These are phyloP conservation scores for Cherax quadricarinatus DNA, from an alignment of 1,140 invertebrate species.

Conservation along the genomic window DNA sequence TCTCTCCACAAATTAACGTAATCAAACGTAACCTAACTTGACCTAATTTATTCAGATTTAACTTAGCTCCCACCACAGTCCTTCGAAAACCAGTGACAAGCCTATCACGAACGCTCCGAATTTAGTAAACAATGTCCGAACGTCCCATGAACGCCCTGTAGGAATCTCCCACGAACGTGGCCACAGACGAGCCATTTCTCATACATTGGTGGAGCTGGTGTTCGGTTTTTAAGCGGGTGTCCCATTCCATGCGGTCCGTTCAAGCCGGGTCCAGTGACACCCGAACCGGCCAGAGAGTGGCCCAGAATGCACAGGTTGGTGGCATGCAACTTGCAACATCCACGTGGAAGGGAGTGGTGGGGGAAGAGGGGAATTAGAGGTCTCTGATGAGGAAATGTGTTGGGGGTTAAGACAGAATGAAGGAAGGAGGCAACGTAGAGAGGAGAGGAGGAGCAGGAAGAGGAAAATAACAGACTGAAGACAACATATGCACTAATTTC, in stretches of 20 bases:
- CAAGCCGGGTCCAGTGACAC: constrained; percentile 38
- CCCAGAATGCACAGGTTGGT: constrained; percentile 26
- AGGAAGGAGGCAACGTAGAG: constrained; percentile 18
- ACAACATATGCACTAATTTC: too few relatives aligned
- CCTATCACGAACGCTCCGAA: too few relatives aligned
- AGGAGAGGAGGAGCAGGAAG: constrained; percentile 23
- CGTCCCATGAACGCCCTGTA: too few relatives aligned
- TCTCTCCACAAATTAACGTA: too few relatives aligned
- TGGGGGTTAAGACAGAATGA: background rate
- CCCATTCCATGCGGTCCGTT: constrained; percentile 35
- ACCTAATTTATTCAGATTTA: too few relatives aligned
- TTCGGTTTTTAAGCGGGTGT: constrained; percentile 3
- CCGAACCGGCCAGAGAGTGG: constrained; percentile 22
- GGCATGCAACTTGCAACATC: constrained; percentile 46
- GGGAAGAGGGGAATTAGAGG: background rate
- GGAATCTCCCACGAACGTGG: too few relatives aligned
- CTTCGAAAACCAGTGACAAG: too few relatives aligned
- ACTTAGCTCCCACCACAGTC: too few relatives aligned
- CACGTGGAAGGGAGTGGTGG: background rate
- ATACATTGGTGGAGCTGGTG: constrained; percentile 3
- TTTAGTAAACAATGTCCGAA: too few relatives aligned
- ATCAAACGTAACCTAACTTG: too few relatives aligned
- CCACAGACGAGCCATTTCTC: background rate
- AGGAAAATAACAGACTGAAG: background rate
- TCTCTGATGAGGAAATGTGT: background rate